Conservation (phyloP, 2,797 vertebrate species). For the Poeciliopsis gracilis region DNA sequence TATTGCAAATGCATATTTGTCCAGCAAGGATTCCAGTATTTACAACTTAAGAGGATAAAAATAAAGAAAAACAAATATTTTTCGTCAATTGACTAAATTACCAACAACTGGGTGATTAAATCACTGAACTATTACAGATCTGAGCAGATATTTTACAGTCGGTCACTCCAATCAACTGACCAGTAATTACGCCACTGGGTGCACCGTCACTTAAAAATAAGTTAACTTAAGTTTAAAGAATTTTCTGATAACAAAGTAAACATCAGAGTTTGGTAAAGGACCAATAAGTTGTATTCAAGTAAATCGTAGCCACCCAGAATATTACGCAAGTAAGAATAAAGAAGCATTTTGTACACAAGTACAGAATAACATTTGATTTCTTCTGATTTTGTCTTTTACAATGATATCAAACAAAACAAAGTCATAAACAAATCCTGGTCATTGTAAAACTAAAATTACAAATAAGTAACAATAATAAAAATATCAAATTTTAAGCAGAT, state of each 20-base stretch:
- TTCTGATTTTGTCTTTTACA: neutral
- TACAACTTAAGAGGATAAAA: neutral
- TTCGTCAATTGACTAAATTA: neutral
- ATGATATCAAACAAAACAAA: neutral
- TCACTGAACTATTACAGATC: neutral
- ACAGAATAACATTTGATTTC: neutral
- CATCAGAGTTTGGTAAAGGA: neutral
- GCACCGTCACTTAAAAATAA: neutral
- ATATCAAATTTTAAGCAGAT: neutral
- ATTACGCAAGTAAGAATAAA: neutral
- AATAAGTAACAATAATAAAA: neutral
- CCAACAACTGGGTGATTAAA: neutral
- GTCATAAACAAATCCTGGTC: neutral
- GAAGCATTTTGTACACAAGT: neutral
- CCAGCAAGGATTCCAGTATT: neutral
- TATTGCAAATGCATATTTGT: neutral
- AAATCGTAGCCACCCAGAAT: neutral
- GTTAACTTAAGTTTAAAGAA: neutral
- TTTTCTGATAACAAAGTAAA: neutral
- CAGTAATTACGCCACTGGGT: neutral
- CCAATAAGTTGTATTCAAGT: neutral
- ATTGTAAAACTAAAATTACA: neutral
- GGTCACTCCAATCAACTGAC: neutral
- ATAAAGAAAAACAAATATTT: neutral
- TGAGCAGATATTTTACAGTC: neutral